A percentile compares a stretch with the other conserved stretches of the same genome.
These are phyloP conservation scores for Pogonognathellus flavescens DNA, from an alignment of 1,140 invertebrate species.

Conservation along the genomic window DNA sequence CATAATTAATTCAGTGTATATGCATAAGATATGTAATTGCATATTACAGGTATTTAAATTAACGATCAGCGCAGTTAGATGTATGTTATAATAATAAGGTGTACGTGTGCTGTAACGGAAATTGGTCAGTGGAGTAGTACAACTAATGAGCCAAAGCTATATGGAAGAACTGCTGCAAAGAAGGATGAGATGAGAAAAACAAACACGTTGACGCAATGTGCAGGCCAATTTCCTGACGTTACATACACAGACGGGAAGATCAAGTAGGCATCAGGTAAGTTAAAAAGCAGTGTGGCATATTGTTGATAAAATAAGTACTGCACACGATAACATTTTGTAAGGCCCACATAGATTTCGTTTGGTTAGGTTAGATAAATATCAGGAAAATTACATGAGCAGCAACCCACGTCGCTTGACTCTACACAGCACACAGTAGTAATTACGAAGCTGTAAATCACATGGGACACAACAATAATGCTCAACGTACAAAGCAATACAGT, in stretches of 20 bases:
- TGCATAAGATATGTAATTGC: too few relatives aligned
- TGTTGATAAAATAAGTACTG: neutral
- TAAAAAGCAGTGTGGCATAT: neutral
- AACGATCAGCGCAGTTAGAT: too few relatives aligned
- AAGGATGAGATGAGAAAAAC: too few relatives aligned
- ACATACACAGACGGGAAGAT: neutral
- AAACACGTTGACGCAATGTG: too few relatives aligned
- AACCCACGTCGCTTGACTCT: conserved; percentile 35
- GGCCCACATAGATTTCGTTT: conserved; percentile 43
- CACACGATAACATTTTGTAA: conserved; percentile 19
- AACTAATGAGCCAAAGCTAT: too few relatives aligned
- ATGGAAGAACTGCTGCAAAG: too few relatives aligned
- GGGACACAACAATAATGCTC: conserved; percentile 52
- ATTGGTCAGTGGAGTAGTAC: too few relatives aligned
- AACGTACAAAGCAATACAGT: conserved; percentile 33
- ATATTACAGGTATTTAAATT: too few relatives aligned
- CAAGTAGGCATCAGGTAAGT: neutral
- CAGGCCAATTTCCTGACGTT: too few relatives aligned
- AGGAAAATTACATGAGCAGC: conserved; percentile 13
- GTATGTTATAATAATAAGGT: too few relatives aligned
- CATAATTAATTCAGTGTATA: too few relatives aligned
- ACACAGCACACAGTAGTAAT: conserved; percentile 43
- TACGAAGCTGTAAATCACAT: conserved; percentile 52
- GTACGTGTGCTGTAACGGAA: too few relatives aligned
- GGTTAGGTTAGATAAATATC: conserved; percentile 36